Conservation (phyloP, 2,797 vertebrate genomes). For the Gymnocypris eckloni region DNA sequence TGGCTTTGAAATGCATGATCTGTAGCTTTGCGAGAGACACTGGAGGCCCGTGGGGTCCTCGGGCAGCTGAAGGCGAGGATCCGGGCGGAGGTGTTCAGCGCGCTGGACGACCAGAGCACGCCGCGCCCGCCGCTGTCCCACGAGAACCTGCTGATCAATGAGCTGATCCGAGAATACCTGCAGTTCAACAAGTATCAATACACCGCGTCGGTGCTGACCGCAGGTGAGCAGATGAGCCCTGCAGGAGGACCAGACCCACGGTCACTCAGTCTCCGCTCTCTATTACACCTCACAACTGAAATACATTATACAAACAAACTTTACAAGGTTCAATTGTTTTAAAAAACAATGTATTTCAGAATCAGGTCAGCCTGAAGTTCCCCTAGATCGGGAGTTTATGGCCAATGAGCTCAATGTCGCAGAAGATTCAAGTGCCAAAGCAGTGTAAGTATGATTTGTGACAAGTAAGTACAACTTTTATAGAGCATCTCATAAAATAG, state of each 20-base stretch:
- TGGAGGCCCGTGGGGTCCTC: constrained; percentile 89
- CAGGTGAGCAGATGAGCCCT: constrained; percentile 78
- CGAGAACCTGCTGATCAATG: constrained; percentile 94
- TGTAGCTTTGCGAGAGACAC: constrained; percentile 85
- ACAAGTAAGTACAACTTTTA: not conserved
- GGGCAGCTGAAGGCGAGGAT: constrained; percentile 90
- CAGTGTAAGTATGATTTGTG: constrained; percentile 82
- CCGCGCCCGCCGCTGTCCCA: constrained; percentile 82
- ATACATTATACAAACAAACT: not conserved
- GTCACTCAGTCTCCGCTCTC: not conserved
- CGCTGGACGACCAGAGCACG: constrained; percentile 85
- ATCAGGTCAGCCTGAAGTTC: constrained; percentile 88
- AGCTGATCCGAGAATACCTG: constrained; percentile 94
- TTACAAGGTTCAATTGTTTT: not conserved
- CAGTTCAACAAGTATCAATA: constrained; percentile 92
- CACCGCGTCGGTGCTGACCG: constrained; percentile 85
- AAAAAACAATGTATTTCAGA: constrained; percentile 76
- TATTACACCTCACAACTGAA: not conserved
- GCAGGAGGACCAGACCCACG: not conserved
- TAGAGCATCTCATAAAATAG: not conserved
- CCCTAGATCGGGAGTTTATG: constrained; percentile 91
- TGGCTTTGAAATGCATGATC: not conserved
- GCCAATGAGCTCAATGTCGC: constrained; percentile 86
- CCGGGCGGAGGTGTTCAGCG: constrained; percentile 91
- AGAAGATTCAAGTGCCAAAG: constrained; percentile 85